These are phyloP conservation scores for Seira ritae DNA, from an alignment of 2,888 invertebrate species.

Conservation along the genomic window DNA sequence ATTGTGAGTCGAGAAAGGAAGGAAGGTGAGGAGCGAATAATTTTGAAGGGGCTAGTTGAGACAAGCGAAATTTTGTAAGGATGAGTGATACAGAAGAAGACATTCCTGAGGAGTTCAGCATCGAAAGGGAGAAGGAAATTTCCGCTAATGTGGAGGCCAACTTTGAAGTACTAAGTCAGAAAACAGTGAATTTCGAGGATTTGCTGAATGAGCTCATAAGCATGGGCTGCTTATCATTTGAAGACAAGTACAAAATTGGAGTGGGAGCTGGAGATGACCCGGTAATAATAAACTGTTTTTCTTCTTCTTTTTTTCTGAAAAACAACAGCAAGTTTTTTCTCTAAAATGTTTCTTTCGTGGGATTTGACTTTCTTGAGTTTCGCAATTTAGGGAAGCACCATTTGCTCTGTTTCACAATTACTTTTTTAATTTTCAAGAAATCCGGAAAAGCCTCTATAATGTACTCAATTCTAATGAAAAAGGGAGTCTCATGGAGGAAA, in stretches of 20 bases:
- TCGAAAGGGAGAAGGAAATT: constrained; percentile 52
- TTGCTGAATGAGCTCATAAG: constrained; percentile 59
- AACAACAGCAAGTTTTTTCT: too few relatives aligned
- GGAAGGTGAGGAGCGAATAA: too few relatives aligned
- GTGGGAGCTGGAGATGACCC: constrained; percentile 58
- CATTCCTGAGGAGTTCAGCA: constrained; percentile 44
- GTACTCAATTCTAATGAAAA: constrained; percentile 56
- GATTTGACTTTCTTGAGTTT: too few relatives aligned
- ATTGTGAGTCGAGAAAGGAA: too few relatives aligned
- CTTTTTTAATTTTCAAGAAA: constrained; percentile 32
- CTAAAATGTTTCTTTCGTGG: too few relatives aligned
- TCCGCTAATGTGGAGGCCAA: constrained; percentile 33
- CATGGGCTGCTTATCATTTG: constrained; percentile 57
- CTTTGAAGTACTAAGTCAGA: constrained; percentile 58
- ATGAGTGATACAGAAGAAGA: constrained; percentile 55
- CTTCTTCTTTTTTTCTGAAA: too few relatives aligned
- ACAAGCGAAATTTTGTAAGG: not conserved
- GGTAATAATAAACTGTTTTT: constrained; percentile 37
- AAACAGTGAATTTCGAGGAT: constrained; percentile 65
- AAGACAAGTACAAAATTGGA: constrained; percentile 65
- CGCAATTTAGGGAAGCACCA: too few relatives aligned
- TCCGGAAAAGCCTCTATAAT: constrained; percentile 46
- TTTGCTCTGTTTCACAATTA: too few relatives aligned
- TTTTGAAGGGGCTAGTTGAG: not conserved
- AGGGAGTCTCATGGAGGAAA: constrained; percentile 55